phyloP scores from a whole-genome alignment of 2,888 invertebrate species.

The Gortyna flavago region DNA sequence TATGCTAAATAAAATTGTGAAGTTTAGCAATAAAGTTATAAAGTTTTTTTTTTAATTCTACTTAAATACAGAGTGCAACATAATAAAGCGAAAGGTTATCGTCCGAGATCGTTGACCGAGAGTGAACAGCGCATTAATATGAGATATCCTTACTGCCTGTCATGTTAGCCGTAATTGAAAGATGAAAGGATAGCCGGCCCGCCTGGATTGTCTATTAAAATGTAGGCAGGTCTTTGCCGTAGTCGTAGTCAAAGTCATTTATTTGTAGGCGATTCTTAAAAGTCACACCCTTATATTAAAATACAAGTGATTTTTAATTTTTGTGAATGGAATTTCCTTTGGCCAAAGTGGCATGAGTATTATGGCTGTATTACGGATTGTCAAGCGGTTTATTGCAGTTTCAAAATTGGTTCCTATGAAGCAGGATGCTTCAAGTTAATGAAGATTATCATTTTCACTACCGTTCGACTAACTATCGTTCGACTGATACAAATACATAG shows the following conservation, averaged over 20 bases:
- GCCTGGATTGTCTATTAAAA: conserved; percentile 1
- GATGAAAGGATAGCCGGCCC: conserved; percentile 50
- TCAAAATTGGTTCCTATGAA: neutral
- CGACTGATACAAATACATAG: neutral
- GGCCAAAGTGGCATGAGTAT: neutral
- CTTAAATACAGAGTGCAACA: conserved; percentile 2
- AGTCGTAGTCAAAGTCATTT: neutral
- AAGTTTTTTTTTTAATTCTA: neutral
- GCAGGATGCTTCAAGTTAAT: neutral
- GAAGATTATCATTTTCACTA: too few relatives aligned
- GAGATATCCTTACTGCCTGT: conserved; percentile 56
- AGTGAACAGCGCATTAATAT: conserved; percentile 31
- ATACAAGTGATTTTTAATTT: neutral
- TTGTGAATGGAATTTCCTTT: neutral
- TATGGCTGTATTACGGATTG: neutral
- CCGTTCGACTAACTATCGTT: too few relatives aligned
- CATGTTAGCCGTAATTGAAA: conserved; percentile 55
- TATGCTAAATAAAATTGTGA: too few relatives aligned
- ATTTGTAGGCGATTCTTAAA: neutral
- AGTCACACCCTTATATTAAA: neutral
- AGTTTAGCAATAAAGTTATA: too few relatives aligned
- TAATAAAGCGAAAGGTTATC: conserved; percentile 41
- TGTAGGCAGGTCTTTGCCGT: neutral
- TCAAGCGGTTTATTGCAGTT: neutral
- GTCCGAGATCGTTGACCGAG: conserved; percentile 58